phyloP scores from a whole-genome alignment of 2,888 invertebrate genomes.

The Nipponacmea schrenckii region DNA sequence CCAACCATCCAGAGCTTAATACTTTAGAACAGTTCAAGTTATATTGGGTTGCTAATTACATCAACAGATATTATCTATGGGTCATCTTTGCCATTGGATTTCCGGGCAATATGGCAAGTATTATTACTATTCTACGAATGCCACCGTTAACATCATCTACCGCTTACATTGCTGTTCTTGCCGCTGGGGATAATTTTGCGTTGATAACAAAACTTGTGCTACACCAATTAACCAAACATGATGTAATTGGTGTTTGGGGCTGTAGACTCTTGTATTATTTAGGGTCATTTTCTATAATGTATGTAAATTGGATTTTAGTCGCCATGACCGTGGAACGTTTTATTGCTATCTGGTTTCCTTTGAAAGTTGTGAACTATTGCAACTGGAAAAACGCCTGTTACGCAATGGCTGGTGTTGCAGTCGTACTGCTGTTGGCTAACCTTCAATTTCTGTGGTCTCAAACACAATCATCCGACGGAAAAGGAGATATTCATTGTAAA shows the following conservation, averaged over 20 bases:
- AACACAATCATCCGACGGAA: slow-evolving; percentile 26
- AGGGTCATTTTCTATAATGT: slow-evolving; percentile 46
- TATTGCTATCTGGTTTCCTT: slow-evolving; percentile 57
- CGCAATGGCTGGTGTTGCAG: slow-evolving; percentile 30
- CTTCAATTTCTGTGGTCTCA: slow-evolving; percentile 42
- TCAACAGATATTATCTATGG: slow-evolving; percentile 51
- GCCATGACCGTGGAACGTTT: slow-evolving; percentile 57
- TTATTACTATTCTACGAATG: slow-evolving; percentile 48
- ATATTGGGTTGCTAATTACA: slow-evolving; percentile 37
- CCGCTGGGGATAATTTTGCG: slow-evolving; percentile 50
- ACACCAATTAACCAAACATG: slow-evolving; percentile 38
- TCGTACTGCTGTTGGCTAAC: slow-evolving; percentile 37
- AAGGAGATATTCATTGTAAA: slow-evolving; percentile 24
- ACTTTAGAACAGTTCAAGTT: slow-evolving; percentile 25
- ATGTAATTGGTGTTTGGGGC: slow-evolving; percentile 39
- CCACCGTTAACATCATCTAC: slow-evolving; percentile 48
- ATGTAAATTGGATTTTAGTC: slow-evolving; percentile 60
- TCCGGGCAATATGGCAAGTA: slow-evolving; percentile 50
- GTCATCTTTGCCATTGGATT: slow-evolving; percentile 48
- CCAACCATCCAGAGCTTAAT: no score
- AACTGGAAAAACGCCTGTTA: slow-evolving; percentile 37
- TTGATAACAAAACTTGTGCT: slow-evolving; percentile 45
- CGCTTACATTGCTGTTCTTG: slow-evolving; percentile 47
- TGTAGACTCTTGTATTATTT: slow-evolving; percentile 49
- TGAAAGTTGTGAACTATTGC: slow-evolving; percentile 40